phyloP scores from a whole-genome alignment of 2,888 invertebrate species.

The Mycalesis mineus region DNA sequence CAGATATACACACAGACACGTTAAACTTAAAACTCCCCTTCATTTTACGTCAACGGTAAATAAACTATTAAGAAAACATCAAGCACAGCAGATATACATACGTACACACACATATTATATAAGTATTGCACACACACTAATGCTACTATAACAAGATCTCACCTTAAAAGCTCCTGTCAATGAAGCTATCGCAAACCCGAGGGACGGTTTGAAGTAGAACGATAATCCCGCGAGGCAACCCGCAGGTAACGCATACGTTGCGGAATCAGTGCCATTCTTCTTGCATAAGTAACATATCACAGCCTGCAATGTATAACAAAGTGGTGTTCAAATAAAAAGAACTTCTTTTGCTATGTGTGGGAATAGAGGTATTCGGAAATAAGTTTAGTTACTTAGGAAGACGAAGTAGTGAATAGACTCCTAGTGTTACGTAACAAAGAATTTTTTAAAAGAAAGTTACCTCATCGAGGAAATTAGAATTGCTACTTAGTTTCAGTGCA shows the following conservation, averaged over 20 bases:
- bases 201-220: constrained; percentile 69
- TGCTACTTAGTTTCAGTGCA: too few species aligned
- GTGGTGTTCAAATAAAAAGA: neutral
- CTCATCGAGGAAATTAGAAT: too few species aligned
- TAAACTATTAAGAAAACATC: too few species aligned
- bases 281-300: constrained; percentile 68
- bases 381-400: constrained; percentile 12
- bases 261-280: constrained; percentile 59
- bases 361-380: constrained; percentile 11
- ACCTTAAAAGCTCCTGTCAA: constrained; percentile 76
- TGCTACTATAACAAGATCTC: constrained; percentile 16
- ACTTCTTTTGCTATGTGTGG: neutral
- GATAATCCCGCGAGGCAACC: constrained; percentile 76
- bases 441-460: neutral
- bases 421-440: neutral
- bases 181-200: constrained; percentile 71
- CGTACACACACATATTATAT: neutral
- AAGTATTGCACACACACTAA: constrained; percentile 10
- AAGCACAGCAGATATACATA: too few species aligned
- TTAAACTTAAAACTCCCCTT: too few species aligned
- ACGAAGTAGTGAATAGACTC: constrained; percentile 6
- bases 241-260: constrained; percentile 70
- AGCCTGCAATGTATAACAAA: constrained; percentile 50
- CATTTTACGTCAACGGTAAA: too few species aligned
- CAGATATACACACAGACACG: too few species aligned